A percentile compares a stretch with the other conserved stretches of the same genome.
These are phyloP conservation scores for Orussus abietinus DNA, from an alignment of 1,140 invertebrate species.

Conservation along the genomic window DNA sequence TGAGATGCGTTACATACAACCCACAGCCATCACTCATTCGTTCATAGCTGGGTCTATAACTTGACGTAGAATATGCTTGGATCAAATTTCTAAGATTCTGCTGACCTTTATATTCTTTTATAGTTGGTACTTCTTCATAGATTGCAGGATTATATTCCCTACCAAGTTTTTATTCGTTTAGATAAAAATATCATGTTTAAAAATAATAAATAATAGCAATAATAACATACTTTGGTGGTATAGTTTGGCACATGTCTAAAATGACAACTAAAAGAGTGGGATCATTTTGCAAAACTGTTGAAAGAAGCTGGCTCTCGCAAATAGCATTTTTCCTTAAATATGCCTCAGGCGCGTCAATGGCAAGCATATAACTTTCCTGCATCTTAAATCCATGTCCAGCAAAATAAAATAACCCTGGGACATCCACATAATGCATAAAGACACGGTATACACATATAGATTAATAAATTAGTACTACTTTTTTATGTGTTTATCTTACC, in stretches of 20 bases:
- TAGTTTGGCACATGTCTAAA: constrained; percentile 44
- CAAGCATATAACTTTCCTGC: constrained; percentile 44
- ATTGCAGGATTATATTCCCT: constrained; percentile 39
- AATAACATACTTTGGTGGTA: constrained; percentile 30
- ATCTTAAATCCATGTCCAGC: constrained; percentile 49
- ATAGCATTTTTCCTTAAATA: constrained; percentile 39
- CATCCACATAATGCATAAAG: too few species aligned
- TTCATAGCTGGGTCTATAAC: constrained; percentile 39
- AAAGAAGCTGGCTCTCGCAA: constrained; percentile 41
- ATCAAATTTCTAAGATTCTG: constrained; percentile 41
- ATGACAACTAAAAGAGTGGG: constrained; percentile 41
- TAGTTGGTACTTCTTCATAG: constrained; percentile 33
- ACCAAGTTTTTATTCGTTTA: constrained; percentile 12
- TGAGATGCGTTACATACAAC: constrained; percentile 34
- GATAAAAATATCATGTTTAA: constrained; percentile 1
- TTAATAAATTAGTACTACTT: background rate
- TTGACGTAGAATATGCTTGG: constrained; percentile 42
- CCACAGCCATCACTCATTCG: constrained; percentile 29
- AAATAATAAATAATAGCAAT: background rate
- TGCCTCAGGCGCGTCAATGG: constrained; percentile 35
- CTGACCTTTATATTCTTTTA: constrained; percentile 33
- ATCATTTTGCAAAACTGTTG: constrained; percentile 31
- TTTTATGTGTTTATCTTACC: constrained; percentile 28
- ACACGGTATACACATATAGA: background rate
- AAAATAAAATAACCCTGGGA: constrained; percentile 42